Conservation (phyloP, 2,113 vertebrate species). For the Chlorodrepanis virens region DNA sequence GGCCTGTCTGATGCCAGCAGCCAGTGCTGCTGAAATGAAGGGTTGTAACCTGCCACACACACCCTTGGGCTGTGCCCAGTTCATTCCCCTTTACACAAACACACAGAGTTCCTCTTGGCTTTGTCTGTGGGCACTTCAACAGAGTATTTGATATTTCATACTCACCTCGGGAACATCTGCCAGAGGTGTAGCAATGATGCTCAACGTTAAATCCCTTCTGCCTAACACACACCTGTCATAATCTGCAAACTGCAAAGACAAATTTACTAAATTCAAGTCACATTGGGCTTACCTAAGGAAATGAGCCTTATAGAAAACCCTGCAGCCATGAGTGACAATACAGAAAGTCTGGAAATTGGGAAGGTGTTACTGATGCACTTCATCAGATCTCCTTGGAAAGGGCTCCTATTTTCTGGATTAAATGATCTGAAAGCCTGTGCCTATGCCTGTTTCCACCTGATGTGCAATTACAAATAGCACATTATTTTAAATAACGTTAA, state of each 20-base stretch:
- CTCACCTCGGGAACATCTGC: slow-evolving; percentile 7
- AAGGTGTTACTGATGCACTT: not conserved
- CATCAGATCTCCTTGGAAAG: not conserved
- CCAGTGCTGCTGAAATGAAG: not conserved
- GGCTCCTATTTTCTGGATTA: not conserved
- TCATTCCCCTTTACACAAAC: not conserved
- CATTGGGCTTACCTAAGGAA: slow-evolving; percentile 36
- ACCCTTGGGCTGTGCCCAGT: not conserved
- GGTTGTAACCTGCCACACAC: not conserved
- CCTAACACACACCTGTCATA: slow-evolving; percentile 4
- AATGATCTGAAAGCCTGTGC: not conserved
- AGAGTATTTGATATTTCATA: slow-evolving; percentile 7
- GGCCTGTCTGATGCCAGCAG: not conserved
- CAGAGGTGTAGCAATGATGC: not conserved
- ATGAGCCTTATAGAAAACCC: not conserved
- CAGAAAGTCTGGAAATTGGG: not conserved
- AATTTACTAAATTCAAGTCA: slow-evolving; percentile 38
- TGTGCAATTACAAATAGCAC: not conserved
- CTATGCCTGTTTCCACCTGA: not conserved
- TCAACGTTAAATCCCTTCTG: slow-evolving; percentile 44
- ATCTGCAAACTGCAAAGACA: not conserved
- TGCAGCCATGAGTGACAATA: not conserved
- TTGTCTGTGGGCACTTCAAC: not conserved
- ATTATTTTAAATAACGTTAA: not conserved
- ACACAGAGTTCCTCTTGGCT: not conserved